Evolutionary conservation across 2,888 invertebrate genomes (phyloP).

Genomic region (Petrolisthes manimaculis): DNA sequence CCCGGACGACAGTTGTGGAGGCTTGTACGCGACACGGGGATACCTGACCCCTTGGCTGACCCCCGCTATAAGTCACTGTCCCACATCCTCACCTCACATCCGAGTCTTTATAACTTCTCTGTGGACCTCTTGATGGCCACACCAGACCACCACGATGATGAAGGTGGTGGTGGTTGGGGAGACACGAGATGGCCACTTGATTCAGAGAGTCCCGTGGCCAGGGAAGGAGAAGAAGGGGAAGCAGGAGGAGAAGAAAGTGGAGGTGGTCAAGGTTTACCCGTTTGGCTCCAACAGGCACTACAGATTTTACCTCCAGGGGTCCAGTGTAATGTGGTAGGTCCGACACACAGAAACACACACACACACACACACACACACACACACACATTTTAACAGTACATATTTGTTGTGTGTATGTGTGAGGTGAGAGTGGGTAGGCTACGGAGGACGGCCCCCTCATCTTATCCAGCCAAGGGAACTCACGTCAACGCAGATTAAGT

Average conservation of each 20-base stretch:
- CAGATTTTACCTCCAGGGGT: constrained; percentile 7
- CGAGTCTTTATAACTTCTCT: constrained; percentile 31
- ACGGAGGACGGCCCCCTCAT: too few relatives aligned
- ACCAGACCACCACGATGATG: not conserved
- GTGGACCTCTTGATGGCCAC: not conserved
- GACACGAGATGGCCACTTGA: not conserved
- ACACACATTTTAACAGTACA: too few relatives aligned
- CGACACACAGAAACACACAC: constrained; percentile 16
- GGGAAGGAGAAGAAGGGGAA: not conserved
- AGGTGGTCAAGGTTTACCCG: not conserved
- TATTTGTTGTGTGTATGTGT: too few relatives aligned
- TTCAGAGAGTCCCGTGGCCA: not conserved
- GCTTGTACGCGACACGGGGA: not conserved
- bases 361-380: constrained; percentile 29
- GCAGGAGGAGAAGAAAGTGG: not conserved
- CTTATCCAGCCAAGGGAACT: too few relatives aligned
- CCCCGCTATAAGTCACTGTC: constrained; percentile 3
- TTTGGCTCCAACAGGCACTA: constrained; percentile 16
- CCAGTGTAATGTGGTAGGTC: not conserved
- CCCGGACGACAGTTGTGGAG: constrained; percentile 19
- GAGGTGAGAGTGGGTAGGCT: too few relatives aligned
- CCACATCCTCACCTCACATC: constrained; percentile 6
- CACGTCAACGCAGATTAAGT: too few relatives aligned
- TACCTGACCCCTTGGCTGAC: constrained; percentile 17
- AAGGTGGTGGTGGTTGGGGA: not conserved